Conservation (phyloP, 2,888 invertebrate genomes). For the Heliconius charithonia region DNA sequence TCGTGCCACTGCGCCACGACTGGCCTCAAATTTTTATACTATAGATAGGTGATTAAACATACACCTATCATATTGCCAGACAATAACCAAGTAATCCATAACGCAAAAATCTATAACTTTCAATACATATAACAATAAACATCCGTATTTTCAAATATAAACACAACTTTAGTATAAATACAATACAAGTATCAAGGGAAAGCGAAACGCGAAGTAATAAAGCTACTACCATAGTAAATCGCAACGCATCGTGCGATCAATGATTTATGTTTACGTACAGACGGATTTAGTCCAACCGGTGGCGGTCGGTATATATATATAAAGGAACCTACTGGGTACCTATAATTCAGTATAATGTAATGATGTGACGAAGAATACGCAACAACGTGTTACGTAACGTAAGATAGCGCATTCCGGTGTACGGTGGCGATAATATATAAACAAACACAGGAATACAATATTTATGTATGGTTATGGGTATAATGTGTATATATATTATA, state of each 20-base stretch:
- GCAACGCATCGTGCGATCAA: slow-evolving; percentile 71
- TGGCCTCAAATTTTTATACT: too few species aligned
- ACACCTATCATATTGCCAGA: not conserved
- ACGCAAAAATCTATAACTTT: not conserved
- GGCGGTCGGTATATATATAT: slow-evolving; percentile 50
- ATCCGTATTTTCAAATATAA: slow-evolving; percentile 7
- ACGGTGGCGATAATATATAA: slow-evolving; percentile 20
- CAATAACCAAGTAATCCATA: not conserved
- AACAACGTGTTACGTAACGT: slow-evolving; percentile 35
- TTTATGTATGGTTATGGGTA: not conserved
- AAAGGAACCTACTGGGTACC: not conserved
- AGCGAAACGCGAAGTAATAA: slow-evolving; percentile 65
- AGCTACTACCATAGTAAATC: slow-evolving; percentile 63
- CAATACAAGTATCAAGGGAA: not conserved
- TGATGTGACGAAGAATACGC: slow-evolving; percentile 52
- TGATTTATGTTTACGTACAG: slow-evolving; percentile 70
- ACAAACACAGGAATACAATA: slow-evolving; percentile 31
- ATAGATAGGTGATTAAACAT: not conserved
- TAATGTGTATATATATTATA: not conserved
- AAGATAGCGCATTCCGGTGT: slow-evolving; percentile 34
- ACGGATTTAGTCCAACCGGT: slow-evolving; percentile 66
- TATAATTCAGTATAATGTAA: slow-evolving; percentile 59
- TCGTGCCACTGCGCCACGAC: too few species aligned
- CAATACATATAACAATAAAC: not conserved
- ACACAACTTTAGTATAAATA: not conserved